Evolutionary conservation across 1,140 invertebrate genomes (phyloP).

Genomic region (Papilio dardanus): DNA sequence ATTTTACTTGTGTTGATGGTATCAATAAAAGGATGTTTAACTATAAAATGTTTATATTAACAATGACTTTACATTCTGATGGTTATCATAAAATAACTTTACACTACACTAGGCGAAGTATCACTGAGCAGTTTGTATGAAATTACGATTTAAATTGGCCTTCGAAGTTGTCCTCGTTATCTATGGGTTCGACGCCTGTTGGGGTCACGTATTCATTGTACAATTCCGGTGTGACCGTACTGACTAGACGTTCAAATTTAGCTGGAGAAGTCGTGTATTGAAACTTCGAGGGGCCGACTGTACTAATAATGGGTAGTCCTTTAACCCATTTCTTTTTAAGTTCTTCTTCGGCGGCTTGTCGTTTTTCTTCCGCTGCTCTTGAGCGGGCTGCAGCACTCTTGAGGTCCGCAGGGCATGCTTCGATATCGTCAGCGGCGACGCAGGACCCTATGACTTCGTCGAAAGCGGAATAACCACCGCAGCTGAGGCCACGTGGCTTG

Average conservation of each 20-base stretch:
- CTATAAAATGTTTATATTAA: slow-evolving; percentile 32
- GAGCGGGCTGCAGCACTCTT: slow-evolving; percentile 54
- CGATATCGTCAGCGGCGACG: slow-evolving; percentile 77
- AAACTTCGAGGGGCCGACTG: neutral
- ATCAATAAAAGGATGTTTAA: slow-evolving; percentile 7
- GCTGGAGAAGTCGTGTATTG: slow-evolving; percentile 15
- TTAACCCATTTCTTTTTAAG: slow-evolving; percentile 35
- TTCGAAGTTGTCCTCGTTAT: slow-evolving; percentile 17
- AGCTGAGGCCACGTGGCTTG: slow-evolving; percentile 87
- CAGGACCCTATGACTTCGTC: slow-evolving; percentile 90
- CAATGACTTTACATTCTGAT: slow-evolving; percentile 29
- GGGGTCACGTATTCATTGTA: slow-evolving; percentile 21
- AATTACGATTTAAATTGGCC: neutral
- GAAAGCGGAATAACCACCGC: slow-evolving; percentile 90
- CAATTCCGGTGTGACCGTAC: slow-evolving; percentile 24
- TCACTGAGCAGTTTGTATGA: slow-evolving; percentile 5
- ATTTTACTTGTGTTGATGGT: neutral
- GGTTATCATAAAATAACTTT: slow-evolving; percentile 4
- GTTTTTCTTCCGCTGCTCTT: slow-evolving; percentile 59
- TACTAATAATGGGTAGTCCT: slow-evolving; percentile 26
- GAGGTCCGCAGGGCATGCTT: slow-evolving; percentile 62
- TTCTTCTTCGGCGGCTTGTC: slow-evolving; percentile 50
- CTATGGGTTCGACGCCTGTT: neutral
- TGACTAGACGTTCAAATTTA: slow-evolving; percentile 12
- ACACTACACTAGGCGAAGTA: slow-evolving; percentile 9